Conservation (phyloP, 1,140 invertebrate species). For the Neodiprion pinetum region DNA sequence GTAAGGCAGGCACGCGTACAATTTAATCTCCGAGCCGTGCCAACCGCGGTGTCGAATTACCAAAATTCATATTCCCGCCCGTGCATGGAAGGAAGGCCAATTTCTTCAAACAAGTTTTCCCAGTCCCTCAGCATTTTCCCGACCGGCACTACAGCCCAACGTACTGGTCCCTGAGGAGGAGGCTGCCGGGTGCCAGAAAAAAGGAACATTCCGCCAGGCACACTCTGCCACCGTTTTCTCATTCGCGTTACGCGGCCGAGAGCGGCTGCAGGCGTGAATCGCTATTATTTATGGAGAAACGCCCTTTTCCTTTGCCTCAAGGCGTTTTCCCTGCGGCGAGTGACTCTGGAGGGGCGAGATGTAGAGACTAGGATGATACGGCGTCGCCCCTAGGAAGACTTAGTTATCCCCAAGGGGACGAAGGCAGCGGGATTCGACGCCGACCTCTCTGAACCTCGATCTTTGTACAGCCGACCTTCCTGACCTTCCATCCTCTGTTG, state of each 20-base stretch:
- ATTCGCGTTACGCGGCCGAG: neutral
- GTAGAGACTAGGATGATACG: neutral
- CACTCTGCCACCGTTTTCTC: neutral
- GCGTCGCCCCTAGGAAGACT: conserved; percentile 26
- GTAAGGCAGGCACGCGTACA: neutral
- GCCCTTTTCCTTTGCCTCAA: neutral
- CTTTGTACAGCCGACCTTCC: too few species aligned
- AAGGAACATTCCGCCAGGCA: neutral
- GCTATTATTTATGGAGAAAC: conserved; percentile 3
- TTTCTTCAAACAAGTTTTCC: neutral
- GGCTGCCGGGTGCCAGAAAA: neutral
- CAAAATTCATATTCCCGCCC: neutral
- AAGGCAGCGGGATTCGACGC: conserved; percentile 32
- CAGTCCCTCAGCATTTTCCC: neutral
- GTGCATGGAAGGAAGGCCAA: neutral
- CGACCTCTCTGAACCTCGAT: too few species aligned
- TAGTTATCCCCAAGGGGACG: conserved; percentile 37
- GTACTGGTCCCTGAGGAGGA: neutral
- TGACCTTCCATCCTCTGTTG: too few species aligned
- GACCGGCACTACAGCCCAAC: neutral
- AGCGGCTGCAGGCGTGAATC: neutral
- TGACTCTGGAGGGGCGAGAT: neutral
- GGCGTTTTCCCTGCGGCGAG: neutral
- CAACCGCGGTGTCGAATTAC: neutral
- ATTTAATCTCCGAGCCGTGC: neutral